A percentile compares a stretch with the other conserved stretches of the same genome.
phyloP scores from a whole-genome alignment of 2,797 vertebrate genomes.

The Cuniculus paca region DNA sequence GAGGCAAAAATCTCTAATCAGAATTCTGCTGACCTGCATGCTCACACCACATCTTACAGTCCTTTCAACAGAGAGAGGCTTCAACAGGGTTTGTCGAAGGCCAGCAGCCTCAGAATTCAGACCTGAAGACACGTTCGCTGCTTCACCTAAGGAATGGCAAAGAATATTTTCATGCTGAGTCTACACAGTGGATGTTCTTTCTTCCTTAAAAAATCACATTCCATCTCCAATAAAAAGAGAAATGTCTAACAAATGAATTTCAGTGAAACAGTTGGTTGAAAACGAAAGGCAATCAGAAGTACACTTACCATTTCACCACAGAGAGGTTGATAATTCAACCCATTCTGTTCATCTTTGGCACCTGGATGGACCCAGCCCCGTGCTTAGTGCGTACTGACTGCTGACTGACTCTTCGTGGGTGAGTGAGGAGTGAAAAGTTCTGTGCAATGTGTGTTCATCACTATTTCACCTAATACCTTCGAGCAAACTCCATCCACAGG shows the following conservation, averaged over 20 bases:
- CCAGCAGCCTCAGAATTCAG: not conserved
- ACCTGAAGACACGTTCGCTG: not conserved
- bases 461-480: not conserved
- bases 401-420: not conserved
- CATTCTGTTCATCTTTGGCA: not conserved
- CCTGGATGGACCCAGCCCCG: not conserved
- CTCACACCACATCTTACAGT: not conserved
- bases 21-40: not conserved
- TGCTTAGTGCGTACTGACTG: not conserved
- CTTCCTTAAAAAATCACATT: conserved; percentile 53
- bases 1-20: conserved; percentile 15
- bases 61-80: not conserved
- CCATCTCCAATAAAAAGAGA: conserved; percentile 14
- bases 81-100: not conserved
- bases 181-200: not conserved
- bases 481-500: not conserved
- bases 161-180: conserved; percentile 54
- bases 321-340: not conserved
- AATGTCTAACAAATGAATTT: conserved; percentile 61
- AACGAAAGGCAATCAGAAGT: conserved; percentile 38
- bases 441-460: not conserved
- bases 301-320: not conserved
- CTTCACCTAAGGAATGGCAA: not conserved
- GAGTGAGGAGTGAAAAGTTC: too few relatives aligned
- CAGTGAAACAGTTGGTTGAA: conserved; percentile 27